These are phyloP conservation scores for Macrocentrus cingulum DNA, from an alignment of 1,140 invertebrate genomes.

Conservation along the genomic window DNA sequence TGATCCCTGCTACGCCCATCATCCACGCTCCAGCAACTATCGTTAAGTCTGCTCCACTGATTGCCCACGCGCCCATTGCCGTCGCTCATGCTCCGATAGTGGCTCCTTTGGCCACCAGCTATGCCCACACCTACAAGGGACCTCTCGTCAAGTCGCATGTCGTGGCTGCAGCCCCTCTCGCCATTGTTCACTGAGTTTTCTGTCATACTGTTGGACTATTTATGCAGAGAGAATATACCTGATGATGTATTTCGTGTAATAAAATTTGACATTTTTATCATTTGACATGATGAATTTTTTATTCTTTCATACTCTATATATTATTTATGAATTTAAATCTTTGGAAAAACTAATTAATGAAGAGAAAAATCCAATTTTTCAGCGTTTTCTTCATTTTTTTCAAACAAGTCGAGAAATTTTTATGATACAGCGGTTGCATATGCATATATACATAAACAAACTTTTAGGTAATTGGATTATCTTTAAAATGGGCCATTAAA, in stretches of 20 bases:
- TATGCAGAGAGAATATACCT: no score
- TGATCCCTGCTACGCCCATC: conserved; percentile 17
- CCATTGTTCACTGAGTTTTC: conserved; percentile 18
- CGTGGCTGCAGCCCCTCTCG: conserved; percentile 26
- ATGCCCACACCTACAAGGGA: conserved; percentile 17
- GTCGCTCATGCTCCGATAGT: conserved; percentile 22
- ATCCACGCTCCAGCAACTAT: conserved; percentile 20
- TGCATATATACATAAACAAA: no score
- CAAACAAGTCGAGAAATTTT: no score
- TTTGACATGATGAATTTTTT: not conserved
- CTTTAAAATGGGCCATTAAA: no score
- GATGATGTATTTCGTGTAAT: not conserved
- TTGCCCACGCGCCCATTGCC: conserved; percentile 24
- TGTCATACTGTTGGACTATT: conserved; percentile 5
- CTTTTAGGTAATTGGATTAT: no score
- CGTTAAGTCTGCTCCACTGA: conserved; percentile 11
- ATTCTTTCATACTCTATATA: no score
- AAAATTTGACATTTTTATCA: conserved; percentile 1
- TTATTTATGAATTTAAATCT: no score
- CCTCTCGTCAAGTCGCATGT: conserved; percentile 27
- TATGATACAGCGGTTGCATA: no score
- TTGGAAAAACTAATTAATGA: no score
- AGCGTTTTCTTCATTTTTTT: no score
- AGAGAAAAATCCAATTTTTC: no score
- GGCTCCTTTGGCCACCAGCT: conserved; percentile 15